Conservation (phyloP, 2,113 vertebrate species). For the Cathartes aura region DNA sequence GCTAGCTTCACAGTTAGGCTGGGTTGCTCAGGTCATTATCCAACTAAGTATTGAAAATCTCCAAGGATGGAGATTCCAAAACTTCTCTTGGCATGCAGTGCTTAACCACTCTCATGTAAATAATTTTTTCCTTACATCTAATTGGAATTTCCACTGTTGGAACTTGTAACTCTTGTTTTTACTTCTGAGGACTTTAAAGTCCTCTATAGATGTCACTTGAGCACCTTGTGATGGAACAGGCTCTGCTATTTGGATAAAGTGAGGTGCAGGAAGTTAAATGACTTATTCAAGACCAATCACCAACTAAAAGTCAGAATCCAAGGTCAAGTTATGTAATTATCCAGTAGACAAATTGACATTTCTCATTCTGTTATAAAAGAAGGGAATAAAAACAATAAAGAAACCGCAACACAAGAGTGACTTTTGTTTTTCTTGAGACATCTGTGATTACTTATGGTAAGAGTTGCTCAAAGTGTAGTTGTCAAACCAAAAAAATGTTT, state of each 20-base stretch:
- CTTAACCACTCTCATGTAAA: neutral
- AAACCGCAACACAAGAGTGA: neutral
- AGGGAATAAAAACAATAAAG: neutral
- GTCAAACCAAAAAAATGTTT: conserved; percentile 27
- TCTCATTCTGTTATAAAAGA: neutral
- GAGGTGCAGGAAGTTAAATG: neutral
- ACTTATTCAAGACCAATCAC: neutral
- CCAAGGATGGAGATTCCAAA: neutral
- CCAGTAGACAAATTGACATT: neutral
- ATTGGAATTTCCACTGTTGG: neutral
- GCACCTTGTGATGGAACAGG: neutral
- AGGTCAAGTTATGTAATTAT: neutral
- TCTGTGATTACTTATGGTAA: conserved; percentile 34
- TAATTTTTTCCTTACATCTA: neutral
- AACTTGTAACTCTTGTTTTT: neutral
- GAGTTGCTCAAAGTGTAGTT: neutral
- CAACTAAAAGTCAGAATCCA: neutral
- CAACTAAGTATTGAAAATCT: neutral
- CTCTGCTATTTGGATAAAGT: neutral
- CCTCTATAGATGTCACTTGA: neutral
- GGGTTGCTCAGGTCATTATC: neutral
- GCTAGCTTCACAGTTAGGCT: neutral
- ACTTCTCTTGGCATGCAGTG: neutral
- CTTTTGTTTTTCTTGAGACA: conserved; percentile 23
- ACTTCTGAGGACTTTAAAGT: neutral